Evolutionary conservation across 2,113 vertebrate species (phyloP).

Genomic region (Pollachius pollachius): DNA sequence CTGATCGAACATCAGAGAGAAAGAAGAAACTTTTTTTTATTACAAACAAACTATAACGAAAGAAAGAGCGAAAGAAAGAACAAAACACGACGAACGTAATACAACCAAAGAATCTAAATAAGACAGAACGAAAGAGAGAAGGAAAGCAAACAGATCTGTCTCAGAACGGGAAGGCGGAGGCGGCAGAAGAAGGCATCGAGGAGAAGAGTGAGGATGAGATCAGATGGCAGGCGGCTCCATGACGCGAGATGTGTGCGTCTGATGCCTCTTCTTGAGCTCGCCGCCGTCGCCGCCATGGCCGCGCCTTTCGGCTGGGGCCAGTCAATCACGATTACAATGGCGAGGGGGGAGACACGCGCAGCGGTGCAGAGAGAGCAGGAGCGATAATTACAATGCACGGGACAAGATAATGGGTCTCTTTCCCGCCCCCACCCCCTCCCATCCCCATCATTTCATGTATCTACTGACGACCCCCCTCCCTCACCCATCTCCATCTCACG

Average conservation of each 20-base stretch:
- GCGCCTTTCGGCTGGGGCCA: conserved; percentile 77
- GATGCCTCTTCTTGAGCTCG: conserved; percentile 78
- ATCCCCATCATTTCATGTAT: conserved; percentile 80
- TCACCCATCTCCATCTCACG: background rate
- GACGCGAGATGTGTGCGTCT: conserved; percentile 70
- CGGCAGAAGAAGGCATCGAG: conserved; percentile 14
- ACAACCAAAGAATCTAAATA: no score
- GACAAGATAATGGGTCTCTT: conserved; percentile 87
- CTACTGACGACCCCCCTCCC: conserved; percentile 69
- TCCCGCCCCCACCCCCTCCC: conserved; percentile 63
- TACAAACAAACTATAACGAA: no score
- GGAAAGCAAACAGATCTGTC: conserved; percentile 1
- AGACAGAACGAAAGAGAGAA: conserved; percentile 13
- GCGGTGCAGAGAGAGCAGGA: conserved; percentile 83
- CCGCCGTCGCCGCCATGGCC: conserved; percentile 75
- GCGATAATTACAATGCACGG: conserved; percentile 82
- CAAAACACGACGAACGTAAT: no score
- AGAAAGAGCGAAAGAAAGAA: no score
- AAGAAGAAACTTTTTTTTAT: no score
- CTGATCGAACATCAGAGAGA: no score
- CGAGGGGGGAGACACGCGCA: conserved; percentile 79
- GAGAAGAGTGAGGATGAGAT: conserved; percentile 67
- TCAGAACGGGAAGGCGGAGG: conserved; percentile 28
- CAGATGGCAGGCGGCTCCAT: conserved; percentile 80
- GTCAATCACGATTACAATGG: conserved; percentile 87